Base-by-base conservation (phyloP, 2,888 invertebrate genomes). In the Orchestes rusci region DNA sequence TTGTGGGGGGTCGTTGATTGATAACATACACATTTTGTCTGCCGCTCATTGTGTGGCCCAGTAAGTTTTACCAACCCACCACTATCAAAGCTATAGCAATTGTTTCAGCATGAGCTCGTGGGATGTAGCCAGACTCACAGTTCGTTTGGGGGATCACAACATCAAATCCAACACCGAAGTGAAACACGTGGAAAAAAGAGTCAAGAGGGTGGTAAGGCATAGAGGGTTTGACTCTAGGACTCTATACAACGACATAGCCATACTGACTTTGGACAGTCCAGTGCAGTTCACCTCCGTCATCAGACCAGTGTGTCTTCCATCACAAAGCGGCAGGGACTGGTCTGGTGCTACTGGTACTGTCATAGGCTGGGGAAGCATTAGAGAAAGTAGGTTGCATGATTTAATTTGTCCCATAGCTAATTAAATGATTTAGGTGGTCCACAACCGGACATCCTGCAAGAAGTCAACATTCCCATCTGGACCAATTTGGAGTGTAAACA, bases 1-100 rank as follows among this genome's bases (percentile, higher is more conserved):
- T 68, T 91, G 91, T 63, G 91, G 90, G 2, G 91, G 90, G 7
- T 88, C 89, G 1, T 71, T 91, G 32, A 84, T 91, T 50, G 88
- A 90, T 58, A 77, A 79, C 51, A 69, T 65, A 38, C 89, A 90
- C 60, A 80, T 91, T 36, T 70, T 91, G 10, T 84, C 90, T 2
- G 89, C 90, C 2, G 90, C 91, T 1, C 90, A 91, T 69, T 91
- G 91, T 64, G 86, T 91, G 17, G 46, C 46, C 13, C 46, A 46
- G 46, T 46, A 46, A 42, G 42, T 42, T 30, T 23, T 30, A 16
- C 15, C 15, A 3, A n/a, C n/a, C n/a, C n/a, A n/a, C n/a, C n/a
- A n/a, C n/a, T n/a, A n/a, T n/a, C n/a, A n/a, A n/a, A n/a, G n/a
- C n/a, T 8, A 3, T 10, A 12, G 3, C 15, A 8, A 32, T 8